Evolutionary conservation across 2,113 vertebrate species (phyloP).

Genomic region (Pseudopodoces humilis): DNA sequence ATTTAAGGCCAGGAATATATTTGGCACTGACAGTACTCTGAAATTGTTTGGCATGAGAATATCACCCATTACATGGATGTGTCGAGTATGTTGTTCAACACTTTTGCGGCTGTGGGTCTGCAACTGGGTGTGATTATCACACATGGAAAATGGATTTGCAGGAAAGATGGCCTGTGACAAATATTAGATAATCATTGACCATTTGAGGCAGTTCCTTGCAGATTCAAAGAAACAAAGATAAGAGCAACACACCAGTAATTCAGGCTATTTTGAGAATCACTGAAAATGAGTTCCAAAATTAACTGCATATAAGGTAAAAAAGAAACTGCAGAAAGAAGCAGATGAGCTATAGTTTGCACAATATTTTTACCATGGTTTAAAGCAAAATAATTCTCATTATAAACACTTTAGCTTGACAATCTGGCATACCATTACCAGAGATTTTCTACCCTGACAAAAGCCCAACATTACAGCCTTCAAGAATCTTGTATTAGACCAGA

Average conservation of each 20-base stretch:
- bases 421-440: neutral
- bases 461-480: neutral
- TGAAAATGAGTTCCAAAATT: neutral
- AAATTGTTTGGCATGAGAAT: neutral
- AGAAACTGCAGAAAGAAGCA: neutral
- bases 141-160: neutral
- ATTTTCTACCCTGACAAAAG: neutral
- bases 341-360: neutral
- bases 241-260: neutral
- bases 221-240: neutral
- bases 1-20: slow-evolving; percentile 13
- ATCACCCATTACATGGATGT: neutral
- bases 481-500: neutral
- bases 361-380: neutral
- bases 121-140: neutral
- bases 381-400: neutral
- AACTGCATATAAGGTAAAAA: neutral
- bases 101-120: neutral
- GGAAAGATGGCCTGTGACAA: neutral
- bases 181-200: neutral
- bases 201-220: neutral
- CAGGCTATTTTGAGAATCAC: neutral
- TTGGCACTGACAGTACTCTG: neutral
- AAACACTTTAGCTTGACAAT: neutral
- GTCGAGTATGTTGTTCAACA: neutral